phyloP scores from a whole-genome alignment of 2,797 vertebrate genomes.

The Cuniculus paca region DNA sequence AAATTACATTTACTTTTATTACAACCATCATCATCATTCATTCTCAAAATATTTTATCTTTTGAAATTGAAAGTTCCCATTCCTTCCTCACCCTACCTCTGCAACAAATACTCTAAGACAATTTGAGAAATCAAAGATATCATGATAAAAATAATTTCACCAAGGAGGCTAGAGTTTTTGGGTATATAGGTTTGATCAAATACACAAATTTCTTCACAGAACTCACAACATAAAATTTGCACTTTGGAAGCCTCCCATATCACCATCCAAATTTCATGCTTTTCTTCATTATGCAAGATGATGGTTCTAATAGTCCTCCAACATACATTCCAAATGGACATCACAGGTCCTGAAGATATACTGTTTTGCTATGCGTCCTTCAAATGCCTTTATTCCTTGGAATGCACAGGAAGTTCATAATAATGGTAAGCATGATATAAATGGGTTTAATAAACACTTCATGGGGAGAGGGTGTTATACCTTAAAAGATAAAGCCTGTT shows the following conservation, averaged over 20 bases:
- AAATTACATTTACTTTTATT: not conserved
- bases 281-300: no score
- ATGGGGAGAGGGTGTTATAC: not conserved
- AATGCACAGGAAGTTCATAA: slow-evolving; percentile 58
- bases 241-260: no score
- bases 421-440: slow-evolving; percentile 26
- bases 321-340: no score
- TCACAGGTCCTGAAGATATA: no score
- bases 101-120: not conserved
- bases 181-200: no score
- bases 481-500: not conserved
- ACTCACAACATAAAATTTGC: no score
- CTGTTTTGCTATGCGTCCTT: not conserved
- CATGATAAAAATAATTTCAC: not conserved
- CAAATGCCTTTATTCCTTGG: slow-evolving; percentile 9
- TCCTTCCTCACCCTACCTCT: not conserved
- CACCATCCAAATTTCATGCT: no score
- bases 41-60: not conserved
- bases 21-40: not conserved
- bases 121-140: not conserved
- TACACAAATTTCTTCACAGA: not conserved
- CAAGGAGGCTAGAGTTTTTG: no score
- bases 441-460: not conserved
- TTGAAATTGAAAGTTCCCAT: not conserved
- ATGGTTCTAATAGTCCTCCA: no score